These are phyloP conservation scores for Peromyscus leucopus DNA, from an alignment of 2,113 vertebrate genomes.

Conservation along the genomic window DNA sequence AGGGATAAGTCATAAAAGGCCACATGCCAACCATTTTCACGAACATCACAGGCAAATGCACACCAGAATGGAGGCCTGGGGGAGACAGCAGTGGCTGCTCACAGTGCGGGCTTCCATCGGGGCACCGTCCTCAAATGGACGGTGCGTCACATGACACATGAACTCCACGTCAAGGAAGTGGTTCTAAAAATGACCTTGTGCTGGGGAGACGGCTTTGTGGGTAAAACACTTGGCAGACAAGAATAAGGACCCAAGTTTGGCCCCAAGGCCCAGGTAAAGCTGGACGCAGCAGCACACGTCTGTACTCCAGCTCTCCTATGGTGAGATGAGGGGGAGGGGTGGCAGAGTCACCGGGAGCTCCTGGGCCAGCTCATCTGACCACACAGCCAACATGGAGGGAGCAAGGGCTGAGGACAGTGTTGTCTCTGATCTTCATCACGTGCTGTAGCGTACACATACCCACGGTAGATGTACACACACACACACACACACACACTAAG, in stretches of 20 bases:
- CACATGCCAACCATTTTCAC: not conserved
- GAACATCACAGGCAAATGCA: not conserved
- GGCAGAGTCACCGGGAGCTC: not conserved
- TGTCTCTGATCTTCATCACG: not conserved
- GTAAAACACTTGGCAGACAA: not conserved
- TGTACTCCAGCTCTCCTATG: not conserved
- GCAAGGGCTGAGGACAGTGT: not conserved
- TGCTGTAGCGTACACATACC: no score
- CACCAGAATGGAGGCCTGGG: not conserved
- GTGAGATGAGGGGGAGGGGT: not conserved
- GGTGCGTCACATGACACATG: not conserved
- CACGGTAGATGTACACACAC: not conserved
- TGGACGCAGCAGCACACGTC: not conserved
- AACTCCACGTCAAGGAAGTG: slow-evolving; percentile 25
- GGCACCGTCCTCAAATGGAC: not conserved
- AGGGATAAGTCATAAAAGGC: not conserved
- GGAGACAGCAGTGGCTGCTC: not conserved
- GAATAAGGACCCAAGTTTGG: not conserved
- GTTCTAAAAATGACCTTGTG: not conserved
- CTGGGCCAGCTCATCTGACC: not conserved
- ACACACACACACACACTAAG: not conserved
- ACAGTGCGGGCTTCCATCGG: not conserved
- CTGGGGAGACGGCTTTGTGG: not conserved
- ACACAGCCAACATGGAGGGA: not conserved
- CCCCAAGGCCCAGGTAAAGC: not conserved